Evolutionary conservation across 1,140 invertebrate species (phyloP).

Genomic region (Drosophila leontia): DNA sequence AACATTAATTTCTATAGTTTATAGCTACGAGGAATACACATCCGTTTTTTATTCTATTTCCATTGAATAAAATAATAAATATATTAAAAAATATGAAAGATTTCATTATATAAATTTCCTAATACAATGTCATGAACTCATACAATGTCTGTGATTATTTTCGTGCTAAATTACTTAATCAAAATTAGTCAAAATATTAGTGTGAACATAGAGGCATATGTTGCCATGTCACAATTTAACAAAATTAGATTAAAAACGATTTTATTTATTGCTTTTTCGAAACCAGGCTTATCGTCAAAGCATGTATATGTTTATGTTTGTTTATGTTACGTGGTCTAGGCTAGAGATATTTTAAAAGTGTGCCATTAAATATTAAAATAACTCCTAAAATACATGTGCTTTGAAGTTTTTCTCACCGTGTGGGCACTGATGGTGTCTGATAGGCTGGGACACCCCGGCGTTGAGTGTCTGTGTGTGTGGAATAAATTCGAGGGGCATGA

Average conservation of each 20-base stretch:
- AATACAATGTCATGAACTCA: too few species aligned
- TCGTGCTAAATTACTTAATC: neutral
- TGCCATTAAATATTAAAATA: neutral
- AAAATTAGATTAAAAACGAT: neutral
- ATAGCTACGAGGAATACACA: too few species aligned
- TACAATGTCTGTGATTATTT: neutral
- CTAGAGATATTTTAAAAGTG: neutral
- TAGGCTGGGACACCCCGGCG: constrained; percentile 46
- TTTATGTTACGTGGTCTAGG: neutral
- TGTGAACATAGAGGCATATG: neutral
- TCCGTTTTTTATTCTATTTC: neutral
- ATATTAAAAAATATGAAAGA: neutral
- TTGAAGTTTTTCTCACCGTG: neutral
- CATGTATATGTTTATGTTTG: neutral
- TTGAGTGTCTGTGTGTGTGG: constrained; percentile 20
- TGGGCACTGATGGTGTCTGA: constrained; percentile 16
- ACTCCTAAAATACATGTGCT: too few species aligned
- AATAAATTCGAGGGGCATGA: constrained; percentile 75
- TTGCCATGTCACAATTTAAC: neutral
- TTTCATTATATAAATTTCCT: neutral
- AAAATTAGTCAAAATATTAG: constrained; percentile 5
- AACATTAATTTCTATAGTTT: too few species aligned
- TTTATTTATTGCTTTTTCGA: neutral
- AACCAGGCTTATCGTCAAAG: neutral
- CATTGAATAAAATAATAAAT: neutral